Base-by-base conservation (phyloP, 2,888 invertebrate species). In the Drosophila siamana region DNA sequence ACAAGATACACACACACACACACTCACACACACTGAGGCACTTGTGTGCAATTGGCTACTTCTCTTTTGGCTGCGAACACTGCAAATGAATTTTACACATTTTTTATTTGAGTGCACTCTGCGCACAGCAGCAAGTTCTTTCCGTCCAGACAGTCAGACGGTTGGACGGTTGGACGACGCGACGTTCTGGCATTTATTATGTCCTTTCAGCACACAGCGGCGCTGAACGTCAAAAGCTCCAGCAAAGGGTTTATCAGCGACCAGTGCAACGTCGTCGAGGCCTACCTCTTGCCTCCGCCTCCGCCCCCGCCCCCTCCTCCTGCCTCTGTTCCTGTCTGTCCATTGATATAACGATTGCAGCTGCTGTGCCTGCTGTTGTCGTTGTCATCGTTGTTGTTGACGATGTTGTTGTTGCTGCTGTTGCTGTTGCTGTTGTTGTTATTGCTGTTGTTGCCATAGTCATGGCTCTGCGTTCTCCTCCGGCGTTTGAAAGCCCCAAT, bases 181-280 rank as follows among this genome's bases (percentile, higher is more conserved):
- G 16, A 16, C 26, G 44, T 50, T 59, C 60, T 44, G 68, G 75
- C 75, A 81, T 81, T 80, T 86, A 83, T 83, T 86, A 86, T 86
- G 83, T 83, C 80, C 83, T 86, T 83, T 83, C 86, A 78, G 52
- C 83, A 51, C 62, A n/a, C n/a, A n/a, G 43, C 61, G 62, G 48
- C 59, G 56, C 51, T n/a, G 44, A 56, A 69, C 73, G 64, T 85
- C 82, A 85, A 79, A 78, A 80, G 75, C 75, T 47, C 65, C 66
- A 67, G 64, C 80, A 85, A 85, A 83, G 85, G 85, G 82, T 83
- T 83, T 83, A 83, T 83, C 82, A 86, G 71, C 73, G 55, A 51
- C 59, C 63, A 63, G n/a, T 30, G 72, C 60, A 38, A 28, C 60
- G 62, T 50, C 33, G 24, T 33, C 33, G 33, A 11, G n/a, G 40